A percentile compares a stretch with the other conserved stretches of the same genome.
These are phyloP conservation scores for Halichoerus grypus DNA, from an alignment of 2,113 vertebrate species.

Conservation along the genomic window DNA sequence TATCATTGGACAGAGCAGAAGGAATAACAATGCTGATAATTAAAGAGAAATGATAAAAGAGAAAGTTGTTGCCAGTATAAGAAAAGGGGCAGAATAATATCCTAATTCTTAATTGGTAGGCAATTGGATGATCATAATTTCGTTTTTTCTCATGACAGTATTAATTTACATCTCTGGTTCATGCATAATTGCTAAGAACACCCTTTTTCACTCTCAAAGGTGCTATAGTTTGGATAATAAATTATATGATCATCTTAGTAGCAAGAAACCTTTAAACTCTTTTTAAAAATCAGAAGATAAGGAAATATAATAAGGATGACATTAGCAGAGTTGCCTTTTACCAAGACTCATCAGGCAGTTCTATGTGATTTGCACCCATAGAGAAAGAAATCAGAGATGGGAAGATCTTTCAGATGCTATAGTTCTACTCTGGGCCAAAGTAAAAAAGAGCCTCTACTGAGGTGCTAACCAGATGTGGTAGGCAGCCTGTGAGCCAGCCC, in stretches of 20 bases:
- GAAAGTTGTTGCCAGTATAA: background rate
- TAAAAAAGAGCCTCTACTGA: background rate
- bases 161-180: constrained; percentile 33
- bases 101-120: background rate
- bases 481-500: background rate
- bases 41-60: background rate
- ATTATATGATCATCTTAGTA: constrained; percentile 40
- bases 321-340: background rate
- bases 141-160: background rate
- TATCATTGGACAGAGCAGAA: background rate
- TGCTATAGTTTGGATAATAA: constrained; percentile 22
- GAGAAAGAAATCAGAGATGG: background rate
- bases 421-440: background rate
- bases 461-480: background rate
- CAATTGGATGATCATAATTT: background rate
- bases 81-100: background rate
- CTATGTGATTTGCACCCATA: background rate
- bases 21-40: background rate
- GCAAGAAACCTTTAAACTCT: background rate
- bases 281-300: constrained; percentile 14
- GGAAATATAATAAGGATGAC: background rate
- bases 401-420: background rate
- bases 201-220: background rate
- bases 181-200: background rate
- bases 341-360: background rate